A percentile compares a stretch with the other conserved stretches of the same genome.
Evolutionary conservation across 1,140 invertebrate species (phyloP).

Genomic region (Scylla paramamosain): DNA sequence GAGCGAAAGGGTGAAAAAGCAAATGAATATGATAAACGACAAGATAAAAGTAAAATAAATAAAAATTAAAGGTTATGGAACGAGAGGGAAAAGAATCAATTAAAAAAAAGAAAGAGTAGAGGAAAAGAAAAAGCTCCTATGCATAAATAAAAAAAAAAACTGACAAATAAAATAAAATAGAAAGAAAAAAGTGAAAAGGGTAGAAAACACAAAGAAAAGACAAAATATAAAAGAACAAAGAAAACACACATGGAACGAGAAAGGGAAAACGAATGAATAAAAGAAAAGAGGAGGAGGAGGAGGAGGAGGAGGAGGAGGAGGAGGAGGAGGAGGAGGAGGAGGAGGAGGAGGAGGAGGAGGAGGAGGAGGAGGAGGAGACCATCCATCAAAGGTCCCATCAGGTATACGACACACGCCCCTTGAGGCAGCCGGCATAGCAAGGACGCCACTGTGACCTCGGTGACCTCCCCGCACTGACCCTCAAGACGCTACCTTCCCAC

Average conservation of each 20-base stretch:
- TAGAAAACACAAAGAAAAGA: background rate
- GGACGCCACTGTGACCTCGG: background rate
- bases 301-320: too few species aligned
- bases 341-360: too few species aligned
- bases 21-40: too few species aligned
- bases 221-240: background rate
- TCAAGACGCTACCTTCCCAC: background rate
- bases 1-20: background rate
- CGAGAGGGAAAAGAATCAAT: too few species aligned
- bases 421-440: background rate
- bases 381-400: background rate
- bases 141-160: too few species aligned
- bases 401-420: background rate
- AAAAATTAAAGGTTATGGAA: too few species aligned
- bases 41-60: background rate
- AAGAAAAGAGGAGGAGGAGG: background rate
- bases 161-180: background rate
- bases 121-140: too few species aligned
- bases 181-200: too few species aligned
- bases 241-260: background rate
- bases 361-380: too few species aligned
- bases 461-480: background rate
- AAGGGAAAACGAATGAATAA: background rate
- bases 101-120: constrained; percentile 1
- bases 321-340: too few species aligned